Base-by-base conservation (phyloP, 2,113 vertebrate genomes). In the Gulo gulo region DNA sequence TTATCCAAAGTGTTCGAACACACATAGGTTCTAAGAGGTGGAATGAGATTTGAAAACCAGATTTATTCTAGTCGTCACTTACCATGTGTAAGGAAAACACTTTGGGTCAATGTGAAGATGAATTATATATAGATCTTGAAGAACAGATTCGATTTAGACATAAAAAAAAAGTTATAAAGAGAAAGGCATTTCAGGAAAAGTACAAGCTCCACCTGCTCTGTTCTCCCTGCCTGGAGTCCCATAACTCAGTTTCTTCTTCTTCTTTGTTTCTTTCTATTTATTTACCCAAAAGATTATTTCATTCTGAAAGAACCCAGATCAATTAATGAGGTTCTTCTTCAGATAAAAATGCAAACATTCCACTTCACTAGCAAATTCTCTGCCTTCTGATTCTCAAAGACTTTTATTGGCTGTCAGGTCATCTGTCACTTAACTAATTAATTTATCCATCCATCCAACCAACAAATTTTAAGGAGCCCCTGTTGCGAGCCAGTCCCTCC, bases 391-490 rank as follows among this genome's bases (percentile, higher is more conserved):
- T n/a, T 85, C 65, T 78, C 71, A 92, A 85, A 83, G 55, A 95
- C 34, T 88, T 83, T 87, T 69, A 73, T 47, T 82, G 61, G 65
- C 83, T 78, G 80, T 63, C 42, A 73, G 81, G 88, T 69, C 91
- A 90, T 59, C 84, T 94, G 61, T 89, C 74, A 88, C 36, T 61
- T 83, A 81, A 76, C 29, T 94, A 85, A 95, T 91, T 95, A 93
- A 96, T 93, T 57, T 80, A 92, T 87, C 55, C 24, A 45, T 84
- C 52, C 65, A 82, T 45, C 61, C 55, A 94, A 94, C 88, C 47
- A 84, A 92, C 29, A 21, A 52, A 93, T 78, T 89, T 87, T 79
- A 91, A 88, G 69, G 8, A 42, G 20, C 29, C 42, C 42, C n/a
- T 71, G 42, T 42, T 23, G n/a, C 3, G 16, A 83, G 39, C 55